Evolutionary conservation across 2,888 invertebrate genomes (phyloP), one percentile per base, ranked within the genome.

Genomic region (Folsomia candida): DNA sequence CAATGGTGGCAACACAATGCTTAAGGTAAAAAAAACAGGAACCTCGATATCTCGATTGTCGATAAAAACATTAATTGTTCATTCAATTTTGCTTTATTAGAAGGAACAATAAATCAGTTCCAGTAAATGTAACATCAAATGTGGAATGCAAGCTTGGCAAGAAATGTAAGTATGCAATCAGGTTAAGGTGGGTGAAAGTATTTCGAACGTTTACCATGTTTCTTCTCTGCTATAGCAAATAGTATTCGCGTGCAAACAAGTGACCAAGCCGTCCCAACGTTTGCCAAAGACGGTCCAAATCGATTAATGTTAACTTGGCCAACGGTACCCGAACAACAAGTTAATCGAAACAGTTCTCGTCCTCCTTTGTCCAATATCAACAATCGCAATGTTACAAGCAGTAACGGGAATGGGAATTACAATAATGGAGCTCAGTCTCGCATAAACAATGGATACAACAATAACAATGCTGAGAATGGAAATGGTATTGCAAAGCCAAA

Each of bases 101-200:
- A n/a, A n/a, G n/a, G n/a, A 88, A 89, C 59, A 87, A 88, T 9
- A 85, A 86, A 0, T 92, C 93, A 70, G 83, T 96, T 26, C 84
- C 87, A 25, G 91, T 93, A 1, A 89, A 89, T 25, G 89, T 89
- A 51, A 89, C 89, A 73, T 89, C 88, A 1, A 85, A 83, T 70
- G 89, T 94, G 72, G 88, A 90, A 78, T 94, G 94, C 83, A 91
- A 90, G 81, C 86, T n/a, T 97, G 76, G 95, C 94, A 63, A 91
- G 91, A 78, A 94, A 93, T 84, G n/a, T n/a, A n/a, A n/a, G n/a
- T n/a, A n/a, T n/a, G n/a, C n/a, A n/a, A n/a, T n/a, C n/a, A n/a
- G n/a, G n/a, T n/a, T n/a, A n/a, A n/a, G n/a, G n/a, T n/a, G n/a
- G n/a, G n/a, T n/a, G n/a, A n/a, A n/a, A n/a, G n/a, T n/a, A n/a